phyloP scores from a whole-genome alignment of 2,113 vertebrate genomes.

The Lampris megalopsis region DNA sequence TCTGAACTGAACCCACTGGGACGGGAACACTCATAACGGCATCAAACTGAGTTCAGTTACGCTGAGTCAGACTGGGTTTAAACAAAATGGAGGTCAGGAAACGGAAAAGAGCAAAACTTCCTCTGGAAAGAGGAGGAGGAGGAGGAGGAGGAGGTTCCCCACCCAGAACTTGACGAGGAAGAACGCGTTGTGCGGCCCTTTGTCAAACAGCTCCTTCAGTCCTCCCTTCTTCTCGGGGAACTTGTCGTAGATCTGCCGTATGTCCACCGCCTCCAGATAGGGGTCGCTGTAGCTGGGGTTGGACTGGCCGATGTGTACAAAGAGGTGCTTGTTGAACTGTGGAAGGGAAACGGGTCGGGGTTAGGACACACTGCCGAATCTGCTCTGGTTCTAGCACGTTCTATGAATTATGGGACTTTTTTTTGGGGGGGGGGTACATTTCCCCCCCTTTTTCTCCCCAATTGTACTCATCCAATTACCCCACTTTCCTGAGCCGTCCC shows the following conservation, averaged over 20 bases:
- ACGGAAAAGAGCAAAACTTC: background rate
- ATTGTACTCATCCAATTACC: too few relatives aligned
- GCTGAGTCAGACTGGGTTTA: background rate
- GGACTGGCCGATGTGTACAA: constrained; percentile 93
- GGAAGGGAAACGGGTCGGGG: constrained; percentile 49
- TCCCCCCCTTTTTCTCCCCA: too few relatives aligned
- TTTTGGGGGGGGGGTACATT: too few relatives aligned
- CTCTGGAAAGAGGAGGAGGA: background rate
- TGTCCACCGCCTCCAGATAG: constrained; percentile 92
- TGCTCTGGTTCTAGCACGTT: too few relatives aligned
- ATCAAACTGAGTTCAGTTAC: background rate
- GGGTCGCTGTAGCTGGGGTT: constrained; percentile 91
- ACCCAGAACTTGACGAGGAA: constrained; percentile 98
- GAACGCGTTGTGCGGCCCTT: constrained; percentile 90
- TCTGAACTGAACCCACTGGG: too few relatives aligned
- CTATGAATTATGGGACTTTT: too few relatives aligned
- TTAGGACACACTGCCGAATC: constrained; percentile 3
- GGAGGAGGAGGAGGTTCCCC: constrained; percentile 59
- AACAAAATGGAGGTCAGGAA: background rate
- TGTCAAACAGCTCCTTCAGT: constrained; percentile 93
- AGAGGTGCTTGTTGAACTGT: constrained; percentile 95
- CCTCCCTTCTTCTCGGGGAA: constrained; percentile 96
- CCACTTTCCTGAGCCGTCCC: too few relatives aligned
- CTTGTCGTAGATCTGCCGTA: constrained; percentile 95
- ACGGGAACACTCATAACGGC: too few relatives aligned